phyloP scores from a whole-genome alignment of 2,113 vertebrate genomes.

The Psephotus haematonotus region DNA sequence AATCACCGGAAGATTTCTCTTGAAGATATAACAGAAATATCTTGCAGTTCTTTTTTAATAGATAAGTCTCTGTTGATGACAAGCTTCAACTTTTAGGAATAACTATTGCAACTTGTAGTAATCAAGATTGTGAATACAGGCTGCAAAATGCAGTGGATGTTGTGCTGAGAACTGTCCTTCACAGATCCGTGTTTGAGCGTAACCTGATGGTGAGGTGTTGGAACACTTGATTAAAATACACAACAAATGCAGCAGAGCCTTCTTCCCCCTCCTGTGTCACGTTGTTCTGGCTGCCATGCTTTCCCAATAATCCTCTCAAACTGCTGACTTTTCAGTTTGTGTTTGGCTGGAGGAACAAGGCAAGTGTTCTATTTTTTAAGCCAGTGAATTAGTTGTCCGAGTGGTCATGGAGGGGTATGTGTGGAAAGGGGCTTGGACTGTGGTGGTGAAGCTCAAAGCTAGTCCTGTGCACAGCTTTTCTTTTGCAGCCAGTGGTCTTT shows the following conservation, averaged over 20 bases:
- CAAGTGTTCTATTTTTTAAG: neutral
- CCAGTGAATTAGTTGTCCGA: neutral
- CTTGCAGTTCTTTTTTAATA: neutral
- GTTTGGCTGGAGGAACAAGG: slow-evolving; percentile 16
- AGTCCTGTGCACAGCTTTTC: neutral
- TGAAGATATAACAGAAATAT: neutral
- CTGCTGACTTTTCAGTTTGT: slow-evolving; percentile 50
- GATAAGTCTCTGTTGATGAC: rapidly evolving
- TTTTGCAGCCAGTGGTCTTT: neutral
- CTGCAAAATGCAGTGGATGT: neutral
- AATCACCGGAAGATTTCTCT: neutral
- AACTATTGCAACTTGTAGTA: neutral
- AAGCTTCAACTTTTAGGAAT: neutral
- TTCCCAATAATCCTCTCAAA: neutral
- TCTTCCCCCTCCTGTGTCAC: neutral
- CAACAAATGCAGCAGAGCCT: neutral
- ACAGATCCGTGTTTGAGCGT: neutral
- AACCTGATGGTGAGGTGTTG: neutral
- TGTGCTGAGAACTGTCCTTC: neutral
- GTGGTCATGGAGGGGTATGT: neutral
- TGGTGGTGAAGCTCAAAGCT: neutral
- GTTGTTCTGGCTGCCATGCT: neutral
- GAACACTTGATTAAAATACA: neutral
- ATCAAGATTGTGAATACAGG: neutral
- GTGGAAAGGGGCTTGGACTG: neutral